Evolutionary conservation across 2,113 vertebrate genomes (phyloP), one percentile per base, ranked within the genome.

Genomic region (Dolichallabes microphthalmus): DNA sequence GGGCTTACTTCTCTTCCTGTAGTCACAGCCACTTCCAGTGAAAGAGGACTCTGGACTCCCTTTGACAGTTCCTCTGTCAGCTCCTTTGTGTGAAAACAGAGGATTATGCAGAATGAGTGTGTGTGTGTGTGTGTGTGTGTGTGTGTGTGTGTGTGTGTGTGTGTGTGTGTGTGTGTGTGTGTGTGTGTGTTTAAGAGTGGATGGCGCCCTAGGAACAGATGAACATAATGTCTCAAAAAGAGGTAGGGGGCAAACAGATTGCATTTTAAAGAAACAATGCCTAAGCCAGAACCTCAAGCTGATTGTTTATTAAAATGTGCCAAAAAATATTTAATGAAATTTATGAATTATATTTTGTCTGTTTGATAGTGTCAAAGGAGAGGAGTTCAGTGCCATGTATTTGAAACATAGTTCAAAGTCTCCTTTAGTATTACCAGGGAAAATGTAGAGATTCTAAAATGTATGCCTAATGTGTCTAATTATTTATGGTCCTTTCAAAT

Each of bases 201-300:
- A 89, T 87, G 86, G 82, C 84, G 88, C 91, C 88, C 63, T 81
- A 82, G 82, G 80, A 80, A 69, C 82, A 84, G 55, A n/a, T 50
- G 81, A 88, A 86, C 88, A 88, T 85, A 86, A 84, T 85, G 88
- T 82, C 63, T 85, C 35, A 87, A 75, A 22, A 80, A 57, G 82
- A 53, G 77, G 76, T 78, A 27, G 52, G 63, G 78, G 53, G 77
- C 57, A 61, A 64, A 84, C 82, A 88, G 69, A 82, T 76, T 88
- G 85, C 73, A 87, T 86, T 86, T 85, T 85, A 82, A 88, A 74
- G 57, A 85, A 60, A 35, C 71, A 25, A 61, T 82, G 60, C 27
- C 7, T 79, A 83, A 83, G 32, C 53, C 35, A 84, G 80, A 88
- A 68, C 30, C n/a, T 83, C 22, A 80, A 63, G 60, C 71, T 78